These are phyloP conservation scores for Pantherophis vulpinus DNA, from an alignment of 2,797 vertebrate species.

Conservation along the genomic window DNA sequence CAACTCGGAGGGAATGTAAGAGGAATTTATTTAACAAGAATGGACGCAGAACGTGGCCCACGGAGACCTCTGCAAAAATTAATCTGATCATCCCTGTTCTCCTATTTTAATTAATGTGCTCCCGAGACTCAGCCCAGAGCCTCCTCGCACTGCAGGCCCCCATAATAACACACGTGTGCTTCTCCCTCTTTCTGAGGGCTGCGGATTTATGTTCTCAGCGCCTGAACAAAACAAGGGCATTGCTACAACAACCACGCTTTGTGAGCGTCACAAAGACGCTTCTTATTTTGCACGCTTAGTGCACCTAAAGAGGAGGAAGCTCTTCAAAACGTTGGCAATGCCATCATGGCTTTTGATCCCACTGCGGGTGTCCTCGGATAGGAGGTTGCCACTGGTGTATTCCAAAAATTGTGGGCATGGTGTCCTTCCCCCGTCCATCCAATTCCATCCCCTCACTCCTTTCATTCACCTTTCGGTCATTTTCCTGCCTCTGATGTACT, in stretches of 20 bases:
- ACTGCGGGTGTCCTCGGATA: neutral
- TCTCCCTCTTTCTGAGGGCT: neutral
- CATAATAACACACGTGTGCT: neutral
- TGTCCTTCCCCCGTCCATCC: neutral
- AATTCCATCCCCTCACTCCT: neutral
- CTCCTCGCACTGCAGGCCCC: neutral
- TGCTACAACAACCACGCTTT: neutral
- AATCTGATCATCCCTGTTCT: constrained; percentile 14
- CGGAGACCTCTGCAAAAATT: constrained; percentile 11
- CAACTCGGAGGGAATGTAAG: constrained; percentile 7
- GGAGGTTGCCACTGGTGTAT: neutral
- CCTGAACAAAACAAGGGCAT: neutral
- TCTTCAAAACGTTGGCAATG: neutral
- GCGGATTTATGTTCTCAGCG: neutral
- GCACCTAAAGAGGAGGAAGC: neutral
- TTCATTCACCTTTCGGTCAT: neutral
- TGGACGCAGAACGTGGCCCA: neutral
- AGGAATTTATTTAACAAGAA: constrained; percentile 14
- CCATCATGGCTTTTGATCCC: neutral
- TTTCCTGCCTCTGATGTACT: neutral
- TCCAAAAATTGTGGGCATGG: neutral
- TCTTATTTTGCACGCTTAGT: neutral
- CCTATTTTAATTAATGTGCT: constrained; percentile 10
- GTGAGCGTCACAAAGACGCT: neutral
- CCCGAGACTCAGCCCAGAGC: neutral